phyloP scores from a whole-genome alignment of 1,140 invertebrate species.

The Mactra quadrangularis region DNA sequence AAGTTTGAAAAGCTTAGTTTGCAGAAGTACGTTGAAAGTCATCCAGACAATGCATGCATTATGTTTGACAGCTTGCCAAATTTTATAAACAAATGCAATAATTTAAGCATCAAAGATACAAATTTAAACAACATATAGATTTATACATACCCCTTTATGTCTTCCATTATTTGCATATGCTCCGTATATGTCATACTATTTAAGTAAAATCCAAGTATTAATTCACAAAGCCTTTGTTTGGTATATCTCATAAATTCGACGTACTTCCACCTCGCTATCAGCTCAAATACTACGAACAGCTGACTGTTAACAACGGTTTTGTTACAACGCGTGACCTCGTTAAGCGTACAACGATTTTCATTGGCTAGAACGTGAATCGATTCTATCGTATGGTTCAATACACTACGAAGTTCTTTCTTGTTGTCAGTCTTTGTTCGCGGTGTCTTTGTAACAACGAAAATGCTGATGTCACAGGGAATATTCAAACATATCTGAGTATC shows the following conservation, averaged over 20 bases:
- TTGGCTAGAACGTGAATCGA: constrained; percentile 5
- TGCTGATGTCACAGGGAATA: too few relatives aligned
- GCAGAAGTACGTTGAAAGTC: background rate
- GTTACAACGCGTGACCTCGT: constrained; percentile 10
- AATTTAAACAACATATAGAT: constrained; percentile 9
- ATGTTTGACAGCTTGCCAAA: background rate
- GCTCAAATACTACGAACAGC: constrained; percentile 31
- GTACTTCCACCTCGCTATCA: background rate
- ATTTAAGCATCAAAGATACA: background rate
- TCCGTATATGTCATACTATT: constrained; percentile 56
- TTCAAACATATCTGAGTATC: too few relatives aligned
- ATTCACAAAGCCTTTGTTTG: constrained; percentile 29
- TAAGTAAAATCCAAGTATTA: background rate
- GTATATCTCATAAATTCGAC: background rate
- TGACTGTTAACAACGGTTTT: background rate
- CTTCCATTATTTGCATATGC: constrained; percentile 36
- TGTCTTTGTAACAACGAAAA: background rate
- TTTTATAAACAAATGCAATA: background rate
- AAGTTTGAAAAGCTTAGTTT: background rate
- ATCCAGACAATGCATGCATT: background rate
- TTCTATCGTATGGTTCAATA: constrained; percentile 19
- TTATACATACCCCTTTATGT: constrained; percentile 28
- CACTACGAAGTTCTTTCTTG: background rate
- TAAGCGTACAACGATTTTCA: background rate
- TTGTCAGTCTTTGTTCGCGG: constrained; percentile 11